These are phyloP conservation scores for Sinosuthora webbiana DNA, from an alignment of 2,113 vertebrate species.

Conservation along the genomic window DNA sequence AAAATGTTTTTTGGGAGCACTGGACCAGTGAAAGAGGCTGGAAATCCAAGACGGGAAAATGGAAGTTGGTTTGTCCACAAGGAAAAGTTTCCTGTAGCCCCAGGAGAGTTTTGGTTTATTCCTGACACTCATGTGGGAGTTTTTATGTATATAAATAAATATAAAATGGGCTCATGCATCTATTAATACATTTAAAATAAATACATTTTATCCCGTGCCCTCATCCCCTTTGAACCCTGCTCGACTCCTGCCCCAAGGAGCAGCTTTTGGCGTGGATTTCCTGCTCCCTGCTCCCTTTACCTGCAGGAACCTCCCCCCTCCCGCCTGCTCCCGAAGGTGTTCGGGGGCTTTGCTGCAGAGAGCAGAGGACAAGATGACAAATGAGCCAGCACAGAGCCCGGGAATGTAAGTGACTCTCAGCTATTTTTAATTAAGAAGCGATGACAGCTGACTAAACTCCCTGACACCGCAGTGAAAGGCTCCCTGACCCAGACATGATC, in stretches of 20 bases:
- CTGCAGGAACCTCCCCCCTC: neutral
- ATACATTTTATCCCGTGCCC: neutral
- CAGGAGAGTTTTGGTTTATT: neutral
- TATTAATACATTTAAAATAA: neutral
- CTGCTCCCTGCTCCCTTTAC: neutral
- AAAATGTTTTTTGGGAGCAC: neutral
- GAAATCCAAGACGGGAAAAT: neutral
- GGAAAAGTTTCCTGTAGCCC: neutral
- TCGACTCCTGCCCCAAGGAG: neutral
- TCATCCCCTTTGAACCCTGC: neutral
- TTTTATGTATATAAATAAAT: neutral
- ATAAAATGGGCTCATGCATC: neutral
- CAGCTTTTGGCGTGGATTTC: neutral
- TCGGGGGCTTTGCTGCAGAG: neutral
- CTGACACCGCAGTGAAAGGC: constrained; percentile 65
- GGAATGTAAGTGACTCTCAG: constrained; percentile 50
- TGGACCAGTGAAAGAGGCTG: neutral
- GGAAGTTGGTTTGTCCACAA: neutral
- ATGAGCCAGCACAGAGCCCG: neutral
- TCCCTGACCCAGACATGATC: constrained; percentile 65
- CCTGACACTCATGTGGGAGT: neutral
- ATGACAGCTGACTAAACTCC: constrained; percentile 73
- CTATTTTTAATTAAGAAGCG: constrained; percentile 78
- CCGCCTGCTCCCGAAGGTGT: neutral
- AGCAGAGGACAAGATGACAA: constrained; percentile 44